Base-by-base conservation (phyloP, 1,140 invertebrate species). In the Ceratina calcarata region DNA sequence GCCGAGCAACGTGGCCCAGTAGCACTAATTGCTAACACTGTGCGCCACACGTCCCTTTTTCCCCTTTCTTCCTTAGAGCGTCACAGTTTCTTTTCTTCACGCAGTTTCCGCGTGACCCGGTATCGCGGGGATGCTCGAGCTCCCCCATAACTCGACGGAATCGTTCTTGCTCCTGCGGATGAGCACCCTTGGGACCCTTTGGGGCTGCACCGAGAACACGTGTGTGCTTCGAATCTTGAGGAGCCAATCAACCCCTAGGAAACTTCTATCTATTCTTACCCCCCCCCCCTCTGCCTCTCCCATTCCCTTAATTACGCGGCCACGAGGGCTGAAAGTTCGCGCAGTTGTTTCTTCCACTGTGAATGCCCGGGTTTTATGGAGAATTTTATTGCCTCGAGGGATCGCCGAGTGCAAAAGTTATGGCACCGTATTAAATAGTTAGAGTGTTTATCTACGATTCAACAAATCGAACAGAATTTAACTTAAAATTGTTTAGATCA, bases 11-110 rank as follows among this genome's bases (percentile, higher is more conserved):
- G 58, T 79, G 81, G 71, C 66, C 81, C 77, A 82, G 58, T 80
- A 66, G 57, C 81, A 70, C 81, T 83, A 83, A 83, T 83, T 83
- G 49, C 66, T 55, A 57, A 37, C 65, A 57, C 6, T 57, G 37
- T 45, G 51, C 71, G 72, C 68, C 73, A 57, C 66, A 62, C 62
- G 49, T 58, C 60, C 45, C 72, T 78, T 53, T 53, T 53, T n/a
- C 3, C 61, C 37, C 37, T 45, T 45, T 45, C 6, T 45, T 24
- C 32, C 45, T 57, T 1, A 10, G 20, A 24, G 24, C 22, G 58
- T 20, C 32, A 16, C 16, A 18, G 1, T 0, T 58, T 55, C 53
- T 55, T 15, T n/a, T 55, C 18, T 55, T n/a, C 53, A 18, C 53
- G 15, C 53, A n/a, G 15, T 18, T 55, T 18, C 53, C 53, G 18